Conservation (phyloP, 2,797 vertebrate genomes). For the Peromyscus eremicus region DNA sequence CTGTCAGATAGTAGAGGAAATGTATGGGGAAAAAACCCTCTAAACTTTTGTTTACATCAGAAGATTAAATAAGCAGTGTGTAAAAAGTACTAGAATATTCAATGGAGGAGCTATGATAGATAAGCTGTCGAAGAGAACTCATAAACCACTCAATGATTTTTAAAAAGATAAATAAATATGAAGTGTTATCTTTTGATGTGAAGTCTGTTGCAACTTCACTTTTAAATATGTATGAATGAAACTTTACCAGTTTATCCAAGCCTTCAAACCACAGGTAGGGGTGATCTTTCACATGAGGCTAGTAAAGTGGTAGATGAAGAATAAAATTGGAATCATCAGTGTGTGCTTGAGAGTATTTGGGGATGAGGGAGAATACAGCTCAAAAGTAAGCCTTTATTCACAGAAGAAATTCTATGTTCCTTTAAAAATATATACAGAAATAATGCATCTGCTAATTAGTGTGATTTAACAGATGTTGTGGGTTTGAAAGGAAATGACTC, state of each 20-base stretch:
- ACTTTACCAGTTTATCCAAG: conserved; percentile 72
- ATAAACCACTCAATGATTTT: conserved; percentile 84
- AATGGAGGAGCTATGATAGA: conserved; percentile 83
- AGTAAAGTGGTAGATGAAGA: conserved; percentile 50
- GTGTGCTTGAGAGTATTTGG: not conserved
- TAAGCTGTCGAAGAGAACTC: conserved; percentile 87
- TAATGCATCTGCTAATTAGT: not conserved
- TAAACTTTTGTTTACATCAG: conserved; percentile 87
- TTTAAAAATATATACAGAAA: not conserved
- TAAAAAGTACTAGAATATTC: conserved; percentile 89
- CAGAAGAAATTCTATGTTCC: not conserved
- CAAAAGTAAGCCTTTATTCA: not conserved
- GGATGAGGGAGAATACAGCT: not conserved
- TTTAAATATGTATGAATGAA: conserved; percentile 88
- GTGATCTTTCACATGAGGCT: conserved; percentile 67
- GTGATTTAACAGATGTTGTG: not conserved
- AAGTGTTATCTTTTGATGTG: conserved; percentile 83
- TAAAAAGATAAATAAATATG: conserved; percentile 87
- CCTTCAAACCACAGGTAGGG: conserved; percentile 75
- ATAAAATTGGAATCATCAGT: not conserved
- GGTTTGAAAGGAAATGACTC: not conserved
- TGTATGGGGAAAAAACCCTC: conserved; percentile 53
- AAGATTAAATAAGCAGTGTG: conserved; percentile 86
- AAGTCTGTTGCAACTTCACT: conserved; percentile 81
- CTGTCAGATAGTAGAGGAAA: conserved; percentile 81